Base-by-base conservation (phyloP, 2,888 invertebrate genomes). In the Oxystoma pomonae region DNA sequence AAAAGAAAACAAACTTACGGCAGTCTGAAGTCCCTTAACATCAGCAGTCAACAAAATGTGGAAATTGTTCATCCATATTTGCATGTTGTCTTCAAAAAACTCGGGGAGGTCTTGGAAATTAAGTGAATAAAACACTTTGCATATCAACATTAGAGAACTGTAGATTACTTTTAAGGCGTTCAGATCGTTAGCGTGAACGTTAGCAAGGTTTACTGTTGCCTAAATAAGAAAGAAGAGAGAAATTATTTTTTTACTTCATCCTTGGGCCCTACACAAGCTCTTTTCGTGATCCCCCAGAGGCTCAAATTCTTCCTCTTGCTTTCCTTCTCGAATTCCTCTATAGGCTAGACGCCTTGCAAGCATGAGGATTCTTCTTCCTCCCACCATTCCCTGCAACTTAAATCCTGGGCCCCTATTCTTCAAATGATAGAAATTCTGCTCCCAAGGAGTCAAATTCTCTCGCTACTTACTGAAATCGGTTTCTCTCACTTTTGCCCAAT, bases 101-200 rank as follows among this genome's bases (percentile, higher is more conserved):
- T 99, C 99, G 0, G 99, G 99, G 71, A 99, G 82, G 81, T 99
- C 99, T 85, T 99, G 99, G 70, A 90, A 94, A 81, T 98, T 99
- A 18, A 99, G 85, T 0, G 98, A 98, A 80, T 95, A 95, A 83
- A 98, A 99, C 58, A 99, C 93, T 81, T 98, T 97, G 74, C 92
- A 90, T 63, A 96, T 90, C 20, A 97, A 83, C 19, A 92, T 87
- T 49, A 98, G 82, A 0, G 96, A 96, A 61, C 91, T 90, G 74
- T 95, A 97, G 69, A 98, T 92, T 2, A 96, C 87, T 77, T 88
- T 89, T 49, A 97, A 81, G 0, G 94, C 93, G 74, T 88, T 89
- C 0, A 87, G 85, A 78, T 96, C 94, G 73, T 85, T 86, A 1
- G 89, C 87, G 75, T 96, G 92, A 57, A 86, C 87, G 69, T 87